Evolutionary conservation across 1,140 invertebrate genomes (phyloP).

Genomic region (Saccostrea cuccullata): DNA sequence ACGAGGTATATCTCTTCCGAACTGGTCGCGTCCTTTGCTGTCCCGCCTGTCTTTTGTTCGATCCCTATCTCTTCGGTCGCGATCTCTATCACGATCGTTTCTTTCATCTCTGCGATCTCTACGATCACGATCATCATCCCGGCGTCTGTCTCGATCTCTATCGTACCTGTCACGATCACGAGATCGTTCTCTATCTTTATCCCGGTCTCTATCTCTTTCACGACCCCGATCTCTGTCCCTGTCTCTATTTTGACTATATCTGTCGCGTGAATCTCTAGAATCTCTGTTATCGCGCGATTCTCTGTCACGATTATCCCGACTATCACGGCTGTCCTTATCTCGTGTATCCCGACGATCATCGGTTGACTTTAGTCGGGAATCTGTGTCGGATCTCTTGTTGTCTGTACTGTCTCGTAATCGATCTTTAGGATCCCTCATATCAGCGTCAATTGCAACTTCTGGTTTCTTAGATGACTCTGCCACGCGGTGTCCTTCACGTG

Average conservation of each 20-base stretch:
- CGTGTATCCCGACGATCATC: slow-evolving; percentile 16
- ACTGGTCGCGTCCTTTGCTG: slow-evolving; percentile 36
- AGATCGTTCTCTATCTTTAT: slow-evolving; percentile 51
- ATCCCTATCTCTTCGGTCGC: slow-evolving; percentile 32
- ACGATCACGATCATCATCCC: slow-evolving; percentile 29
- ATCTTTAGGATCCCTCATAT: slow-evolving; percentile 23
- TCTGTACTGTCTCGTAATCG: slow-evolving; percentile 12
- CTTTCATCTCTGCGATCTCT: slow-evolving; percentile 40
- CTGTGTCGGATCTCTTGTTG: neutral
- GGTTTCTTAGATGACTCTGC: neutral
- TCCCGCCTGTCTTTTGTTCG: slow-evolving; percentile 32
- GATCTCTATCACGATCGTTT: slow-evolving; percentile 48
- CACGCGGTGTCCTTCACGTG: neutral
- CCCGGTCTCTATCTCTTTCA: slow-evolving; percentile 50
- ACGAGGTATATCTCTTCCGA: slow-evolving; percentile 39
- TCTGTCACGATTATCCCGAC: slow-evolving; percentile 1
- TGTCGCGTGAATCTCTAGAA: slow-evolving; percentile 38
- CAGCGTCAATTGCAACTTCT: neutral
- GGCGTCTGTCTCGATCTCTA: slow-evolving; percentile 61
- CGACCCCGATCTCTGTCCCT: slow-evolving; percentile 44
- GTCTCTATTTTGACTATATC: slow-evolving; percentile 45
- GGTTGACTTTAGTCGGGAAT: neutral
- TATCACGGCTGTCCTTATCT: slow-evolving; percentile 45
- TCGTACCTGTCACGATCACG: slow-evolving; percentile 56
- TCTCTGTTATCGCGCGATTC: slow-evolving; percentile 11